Evolutionary conservation across 2,888 invertebrate genomes (phyloP).

Genomic region (Ligdia adustata): DNA sequence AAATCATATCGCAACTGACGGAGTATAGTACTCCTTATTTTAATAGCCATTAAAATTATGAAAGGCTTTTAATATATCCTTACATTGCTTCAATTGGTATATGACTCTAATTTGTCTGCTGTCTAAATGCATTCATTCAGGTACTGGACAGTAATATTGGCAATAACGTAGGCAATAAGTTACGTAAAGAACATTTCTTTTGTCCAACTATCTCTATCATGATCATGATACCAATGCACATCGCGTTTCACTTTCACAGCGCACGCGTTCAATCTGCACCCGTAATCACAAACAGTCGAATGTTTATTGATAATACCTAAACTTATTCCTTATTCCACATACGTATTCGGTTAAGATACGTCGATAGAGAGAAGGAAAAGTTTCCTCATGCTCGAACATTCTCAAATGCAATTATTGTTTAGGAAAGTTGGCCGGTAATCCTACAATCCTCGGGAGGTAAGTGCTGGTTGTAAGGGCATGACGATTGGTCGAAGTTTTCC

Average conservation of each 20-base stretch:
- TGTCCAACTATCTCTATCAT: not conserved
- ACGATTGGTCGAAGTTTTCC: no score
- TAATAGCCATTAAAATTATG: no score
- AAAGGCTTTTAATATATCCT: no score
- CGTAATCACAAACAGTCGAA: constrained; percentile 53
- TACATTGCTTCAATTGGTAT: no score
- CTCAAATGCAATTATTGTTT: constrained; percentile 28
- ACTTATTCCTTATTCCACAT: constrained; percentile 35
- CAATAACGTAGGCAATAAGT: no score
- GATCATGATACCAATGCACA: constrained; percentile 43
- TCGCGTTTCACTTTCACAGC: constrained; percentile 68
- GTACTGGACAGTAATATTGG: no score
- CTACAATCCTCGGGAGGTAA: constrained; percentile 7
- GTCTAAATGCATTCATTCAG: no score
- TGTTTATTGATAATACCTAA: constrained; percentile 51
- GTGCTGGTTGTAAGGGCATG: constrained; percentile 4
- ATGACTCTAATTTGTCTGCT: no score
- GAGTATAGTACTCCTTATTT: no score
- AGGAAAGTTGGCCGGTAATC: constrained; percentile 22
- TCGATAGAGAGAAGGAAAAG: constrained; percentile 18
- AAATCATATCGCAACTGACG: no score
- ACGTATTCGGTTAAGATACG: constrained; percentile 27
- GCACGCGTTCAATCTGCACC: constrained; percentile 52
- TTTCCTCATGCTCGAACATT: constrained; percentile 30
- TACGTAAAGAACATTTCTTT: no score